phyloP scores from a whole-genome alignment of 2,113 vertebrate genomes.

The Hippolais icterina region DNA sequence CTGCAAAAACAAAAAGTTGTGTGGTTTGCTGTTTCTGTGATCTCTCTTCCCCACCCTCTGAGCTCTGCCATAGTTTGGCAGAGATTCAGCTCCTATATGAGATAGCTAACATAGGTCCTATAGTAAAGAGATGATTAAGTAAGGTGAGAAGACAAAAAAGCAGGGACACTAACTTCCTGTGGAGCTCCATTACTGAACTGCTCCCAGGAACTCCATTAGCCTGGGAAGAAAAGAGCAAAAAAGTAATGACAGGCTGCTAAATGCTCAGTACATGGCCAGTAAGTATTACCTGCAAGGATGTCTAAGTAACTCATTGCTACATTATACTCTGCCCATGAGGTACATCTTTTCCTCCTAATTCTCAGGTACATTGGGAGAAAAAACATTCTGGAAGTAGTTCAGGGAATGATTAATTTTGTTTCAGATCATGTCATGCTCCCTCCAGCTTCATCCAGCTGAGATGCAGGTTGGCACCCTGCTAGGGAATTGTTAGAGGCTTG shows the following conservation, averaged over 20 bases:
- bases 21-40: slow-evolving; percentile 29
- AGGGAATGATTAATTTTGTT: background rate
- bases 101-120: background rate
- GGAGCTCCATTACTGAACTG: slow-evolving; percentile 57
- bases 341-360: background rate
- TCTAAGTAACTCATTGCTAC: background rate
- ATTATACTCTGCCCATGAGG: background rate
- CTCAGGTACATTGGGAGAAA: background rate
- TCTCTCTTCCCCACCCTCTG: background rate
- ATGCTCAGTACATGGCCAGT: background rate
- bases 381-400: background rate
- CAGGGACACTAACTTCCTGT: slow-evolving; percentile 29
- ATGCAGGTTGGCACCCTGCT: background rate
- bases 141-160: slow-evolving; percentile 46
- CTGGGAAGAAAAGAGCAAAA: slow-evolving; percentile 35
- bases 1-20: background rate
- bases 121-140: slow-evolving; percentile 26
- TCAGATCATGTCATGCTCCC: background rate
- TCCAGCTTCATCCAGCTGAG: background rate
- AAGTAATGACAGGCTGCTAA: slow-evolving; percentile 42
- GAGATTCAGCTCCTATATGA: slow-evolving; percentile 11
- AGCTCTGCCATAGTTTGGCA: slow-evolving; percentile 33
- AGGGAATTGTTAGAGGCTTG: background rate
- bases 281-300: background rate
- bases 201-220: slow-evolving; percentile 24